Evolutionary conservation across 2,888 invertebrate genomes (phyloP), one percentile per base, ranked within the genome.

Genomic region (Argyresthia goedartella): DNA sequence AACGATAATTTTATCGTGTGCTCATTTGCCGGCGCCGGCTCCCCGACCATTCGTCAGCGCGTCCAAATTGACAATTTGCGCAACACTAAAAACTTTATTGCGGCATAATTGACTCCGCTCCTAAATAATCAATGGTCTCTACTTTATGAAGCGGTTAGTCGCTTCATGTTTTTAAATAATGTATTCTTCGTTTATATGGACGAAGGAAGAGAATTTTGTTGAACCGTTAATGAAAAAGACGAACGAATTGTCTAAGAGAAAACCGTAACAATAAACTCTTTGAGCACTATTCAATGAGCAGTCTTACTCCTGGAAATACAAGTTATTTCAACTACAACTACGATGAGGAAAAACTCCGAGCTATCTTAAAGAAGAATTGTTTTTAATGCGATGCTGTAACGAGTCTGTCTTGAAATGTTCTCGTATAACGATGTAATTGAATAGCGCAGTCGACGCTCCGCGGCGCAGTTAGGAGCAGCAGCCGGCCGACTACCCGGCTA

Each of bases 1-100:
- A 87, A 87, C 86, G 87, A 86, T 87, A 86, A 87, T 87, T 87
- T 87, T 87, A 87, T 87, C 86, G 86, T 81, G 82, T 85, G 86
- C 87, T 87, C 86, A 87, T 87, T 87, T 86, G 81, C 76, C 73
- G 84, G 79, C 84, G 80, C 80, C 81, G 77, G 80, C 71, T 76
- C 78, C 78, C 76, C 73, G 76, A 70, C 80, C 76, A 85, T 85
- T 78, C 81, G 82, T 86, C 85, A 84, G 76, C 71, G 73, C 71
- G 69, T 71, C 75, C 77, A 80, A 82, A 84, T 80, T 81, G 82
- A 72, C 82, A 80, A 86, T 84, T 85, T 81, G 82, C 78, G 75
- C 76, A 77, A 75, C 78, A 82, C 81, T 85, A 81, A 84, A 82
- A 84, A 76, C 76, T 82, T 84, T 84, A 86, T 82, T 76, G 77